Evolutionary conservation across 2,113 vertebrate genomes (phyloP), one percentile per base, ranked within the genome.

Genomic region (Halcyon senegalensis): DNA sequence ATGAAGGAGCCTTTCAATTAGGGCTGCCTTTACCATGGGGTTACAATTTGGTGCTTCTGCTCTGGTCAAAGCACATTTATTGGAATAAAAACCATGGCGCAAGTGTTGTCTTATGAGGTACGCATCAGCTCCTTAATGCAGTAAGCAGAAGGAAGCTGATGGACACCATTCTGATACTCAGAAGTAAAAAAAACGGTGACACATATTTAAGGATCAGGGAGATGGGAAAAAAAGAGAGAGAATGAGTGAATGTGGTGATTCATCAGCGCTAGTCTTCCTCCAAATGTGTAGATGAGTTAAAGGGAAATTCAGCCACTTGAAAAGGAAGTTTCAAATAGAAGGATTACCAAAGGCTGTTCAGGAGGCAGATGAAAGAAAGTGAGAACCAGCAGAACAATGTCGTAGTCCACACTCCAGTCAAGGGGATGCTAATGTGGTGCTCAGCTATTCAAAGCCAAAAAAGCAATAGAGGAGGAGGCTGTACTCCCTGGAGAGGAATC

Each of bases 341-440:
- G 35, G 37, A 78, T 92, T 81, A 63, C 64, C 59, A 79, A 86
- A 88, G 76, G 63, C 64, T 59, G 59, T 55, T 84, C 44, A n/a
- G 87, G 76, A 83, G 85, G 48, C 66, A 91, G 81, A 86, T 84
- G 41, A 91, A 94, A 89, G 66, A 41, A 82, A 66, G 53, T 35
- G 58, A 73, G 66, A 82, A 79, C 6, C 1, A 0, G 58, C 67
- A 85, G 81, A 84, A 50, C 17, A 2, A 66, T 0, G 28, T 46
- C 53, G 73, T 37, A 63, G 35, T 41, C 72, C 59, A 16, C 0
- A 1, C 60, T 88, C 27, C 59, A 76, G 70, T 79, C 48, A 80
- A 60, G 37, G 64, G 82, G 72, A 77, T 80, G 58, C 35, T 91
- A 63, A 82, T 68, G 81, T 58, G 62, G 14, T 41, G 66, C 31